Evolutionary conservation across 2,888 invertebrate genomes (phyloP).

Genomic region (Lottia scabra): DNA sequence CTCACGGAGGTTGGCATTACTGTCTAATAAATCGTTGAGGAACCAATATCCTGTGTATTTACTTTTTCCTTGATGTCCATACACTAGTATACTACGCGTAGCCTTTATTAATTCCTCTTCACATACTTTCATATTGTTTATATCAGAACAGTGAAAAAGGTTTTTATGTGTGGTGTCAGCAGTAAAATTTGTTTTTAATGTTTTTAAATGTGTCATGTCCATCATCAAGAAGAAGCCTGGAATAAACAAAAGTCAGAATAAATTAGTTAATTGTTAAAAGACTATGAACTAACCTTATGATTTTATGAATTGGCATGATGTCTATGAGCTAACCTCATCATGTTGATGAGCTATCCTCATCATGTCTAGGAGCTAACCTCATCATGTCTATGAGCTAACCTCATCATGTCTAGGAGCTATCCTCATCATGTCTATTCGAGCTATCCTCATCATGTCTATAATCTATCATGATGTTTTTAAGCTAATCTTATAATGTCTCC

Average conservation of each 20-base stretch:
- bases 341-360: no score
- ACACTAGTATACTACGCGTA: constrained; percentile 33
- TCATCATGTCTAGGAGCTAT: no score
- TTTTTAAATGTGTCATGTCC: constrained; percentile 30
- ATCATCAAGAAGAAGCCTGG: constrained; percentile 44
- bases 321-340: no score
- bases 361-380: no score
- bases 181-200: constrained; percentile 18
- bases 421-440: no score
- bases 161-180: constrained; percentile 31
- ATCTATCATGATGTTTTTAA: no score
- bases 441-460: no score
- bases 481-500: no score
- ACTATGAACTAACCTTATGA: no score
- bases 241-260: constrained; percentile 13
- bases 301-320: no score
- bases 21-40: constrained; percentile 44
- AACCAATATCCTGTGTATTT: constrained; percentile 48
- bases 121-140: neutral
- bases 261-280: no score
- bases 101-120: constrained; percentile 7
- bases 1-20: constrained; percentile 50
- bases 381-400: no score
- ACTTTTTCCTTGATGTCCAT: constrained; percentile 56
- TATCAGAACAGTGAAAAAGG: constrained; percentile 38